A percentile compares a stretch with the other conserved stretches of the same genome.
Conservation (phyloP, 2,113 vertebrate species). For the Podarcis raffonei region DNA sequence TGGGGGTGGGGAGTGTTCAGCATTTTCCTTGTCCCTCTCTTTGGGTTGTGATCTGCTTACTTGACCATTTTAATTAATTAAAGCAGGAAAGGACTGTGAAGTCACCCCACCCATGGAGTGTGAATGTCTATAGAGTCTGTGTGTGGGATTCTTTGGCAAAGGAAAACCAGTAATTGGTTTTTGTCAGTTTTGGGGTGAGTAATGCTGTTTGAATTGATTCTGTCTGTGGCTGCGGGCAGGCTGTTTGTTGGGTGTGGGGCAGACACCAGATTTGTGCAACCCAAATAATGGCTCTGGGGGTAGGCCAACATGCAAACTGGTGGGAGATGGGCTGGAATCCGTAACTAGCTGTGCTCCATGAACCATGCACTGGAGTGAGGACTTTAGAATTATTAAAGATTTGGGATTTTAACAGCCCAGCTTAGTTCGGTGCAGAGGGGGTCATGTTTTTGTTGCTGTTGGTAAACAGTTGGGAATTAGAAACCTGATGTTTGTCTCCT, state of each 20-base stretch:
- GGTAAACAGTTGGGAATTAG: neutral
- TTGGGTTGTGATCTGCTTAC: neutral
- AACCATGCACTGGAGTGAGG: neutral
- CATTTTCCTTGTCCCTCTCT: no score
- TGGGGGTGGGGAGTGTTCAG: neutral
- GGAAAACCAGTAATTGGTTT: neutral
- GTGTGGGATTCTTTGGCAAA: neutral
- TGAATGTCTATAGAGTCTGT: neutral
- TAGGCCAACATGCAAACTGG: neutral
- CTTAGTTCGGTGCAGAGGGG: neutral
- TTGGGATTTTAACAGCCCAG: neutral
- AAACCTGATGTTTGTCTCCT: neutral
- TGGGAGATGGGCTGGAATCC: neutral
- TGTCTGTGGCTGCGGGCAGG: neutral
- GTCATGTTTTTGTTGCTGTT: neutral
- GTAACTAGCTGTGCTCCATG: neutral
- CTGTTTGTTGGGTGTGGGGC: neutral
- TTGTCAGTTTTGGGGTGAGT: neutral
- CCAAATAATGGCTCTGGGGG: neutral
- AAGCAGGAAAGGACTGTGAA: neutral
- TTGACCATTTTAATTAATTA: neutral
- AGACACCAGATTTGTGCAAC: neutral
- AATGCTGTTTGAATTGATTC: neutral
- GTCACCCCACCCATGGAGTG: neutral
- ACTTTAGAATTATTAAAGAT: neutral